Evolutionary conservation across 2,113 vertebrate species (phyloP).

Genomic region (Trinectes maculatus): DNA sequence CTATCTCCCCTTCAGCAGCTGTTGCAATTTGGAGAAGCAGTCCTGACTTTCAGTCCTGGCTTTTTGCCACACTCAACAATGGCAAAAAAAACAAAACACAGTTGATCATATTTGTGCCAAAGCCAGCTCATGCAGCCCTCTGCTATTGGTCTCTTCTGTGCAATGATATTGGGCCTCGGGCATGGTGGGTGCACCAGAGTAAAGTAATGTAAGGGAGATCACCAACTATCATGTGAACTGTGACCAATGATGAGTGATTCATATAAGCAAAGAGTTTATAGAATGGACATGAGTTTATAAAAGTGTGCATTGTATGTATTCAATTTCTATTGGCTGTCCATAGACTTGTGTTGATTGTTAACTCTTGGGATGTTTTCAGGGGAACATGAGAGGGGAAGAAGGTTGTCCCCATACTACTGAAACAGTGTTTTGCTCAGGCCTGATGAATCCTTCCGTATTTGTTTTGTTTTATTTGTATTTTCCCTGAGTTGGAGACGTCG

Average conservation of each 20-base stretch:
- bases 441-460: slow-evolving; percentile 73
- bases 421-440: slow-evolving; percentile 81
- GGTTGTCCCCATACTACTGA: slow-evolving; percentile 75
- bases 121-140: slow-evolving; percentile 71
- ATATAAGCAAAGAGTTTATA: slow-evolving; percentile 64
- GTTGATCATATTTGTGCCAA: slow-evolving; percentile 82
- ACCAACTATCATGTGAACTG: slow-evolving; percentile 61
- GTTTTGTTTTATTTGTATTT: slow-evolving; percentile 78
- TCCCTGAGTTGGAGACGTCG: slow-evolving; percentile 72
- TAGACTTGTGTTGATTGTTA: slow-evolving; percentile 77
- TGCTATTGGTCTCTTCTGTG: slow-evolving; percentile 64
- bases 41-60: slow-evolving; percentile 45
- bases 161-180: slow-evolving; percentile 53
- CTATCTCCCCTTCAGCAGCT: slow-evolving; percentile 15
- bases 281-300: slow-evolving; percentile 68
- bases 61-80: slow-evolving; percentile 44
- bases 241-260: slow-evolving; percentile 69
- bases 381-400: slow-evolving; percentile 47
- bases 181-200: slow-evolving; percentile 50
- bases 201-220: slow-evolving; percentile 55
- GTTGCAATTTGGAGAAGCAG: slow-evolving; percentile 28
- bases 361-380: slow-evolving; percentile 66
- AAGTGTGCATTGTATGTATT: slow-evolving; percentile 77
- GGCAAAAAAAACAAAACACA: slow-evolving; percentile 62
- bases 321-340: slow-evolving; percentile 78